Base-by-base conservation (phyloP, 2,888 invertebrate genomes). In the Lordiphosa fenestrarum region DNA sequence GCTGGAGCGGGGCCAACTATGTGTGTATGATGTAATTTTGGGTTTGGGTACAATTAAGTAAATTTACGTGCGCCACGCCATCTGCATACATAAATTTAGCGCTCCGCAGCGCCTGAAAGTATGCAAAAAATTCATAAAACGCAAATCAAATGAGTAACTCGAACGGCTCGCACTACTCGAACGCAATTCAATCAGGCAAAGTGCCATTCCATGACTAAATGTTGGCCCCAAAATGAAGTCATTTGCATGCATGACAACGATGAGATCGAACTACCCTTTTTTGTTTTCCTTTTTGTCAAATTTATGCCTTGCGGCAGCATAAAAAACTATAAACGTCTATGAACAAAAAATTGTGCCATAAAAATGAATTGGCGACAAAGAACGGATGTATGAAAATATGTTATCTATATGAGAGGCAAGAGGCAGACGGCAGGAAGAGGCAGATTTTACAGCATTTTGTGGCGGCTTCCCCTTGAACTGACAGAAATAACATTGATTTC, bases 241-340 rank as follows among this genome's bases (percentile, higher is more conserved):
- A 87, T 87, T 87, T 87, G 87, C 86, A 87, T 87, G 87, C 87
- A 87, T 87, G 86, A 82, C 87, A 86, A 86, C 12, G 3, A 13
- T 47, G 30, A 37, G 58, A 78, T 76, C 73, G 75, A 81, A 72
- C 77, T 72, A 71, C 81, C 72, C 72, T 76, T 81, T 70, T 60
- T 41, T n/a, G 15, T 2, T 15, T 15, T 15, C 15, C n/a, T n/a
- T 30, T 35, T 33, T 54, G 46, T 37, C 61, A 69, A 77, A 77
- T 74, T 74, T 77, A 73, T 73, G 67, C 64, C 55, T 51, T 63
- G 68, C 62, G 69, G 69, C 62, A 57, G 40, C 62, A 76, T 70
- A 76, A 82, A 81, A 71, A 84, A 84, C 84, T 82, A 83, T 83
- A 84, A 83, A 84, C 76, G 78, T 74, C 82, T 65, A 84, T 84